Percentiles rank a stretch among this genome's conserved stretches.
Evolutionary conservation across 2,113 vertebrate species (phyloP).

Genomic region (Oryzias javanicus): DNA sequence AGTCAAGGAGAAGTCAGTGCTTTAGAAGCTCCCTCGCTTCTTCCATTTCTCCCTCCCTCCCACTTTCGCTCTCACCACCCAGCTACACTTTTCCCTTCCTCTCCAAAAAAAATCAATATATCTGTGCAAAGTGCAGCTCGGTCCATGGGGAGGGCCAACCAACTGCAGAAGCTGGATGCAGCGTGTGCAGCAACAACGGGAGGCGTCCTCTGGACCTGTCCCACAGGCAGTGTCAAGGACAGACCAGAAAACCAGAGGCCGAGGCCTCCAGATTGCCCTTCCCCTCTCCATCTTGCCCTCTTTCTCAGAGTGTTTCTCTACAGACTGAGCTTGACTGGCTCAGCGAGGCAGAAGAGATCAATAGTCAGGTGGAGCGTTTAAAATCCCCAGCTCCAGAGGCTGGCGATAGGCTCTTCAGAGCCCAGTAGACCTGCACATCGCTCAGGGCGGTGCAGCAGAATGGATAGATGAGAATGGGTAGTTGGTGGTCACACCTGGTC

Average conservation of each 20-base stretch:
- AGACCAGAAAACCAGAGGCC: slow-evolving; percentile 65
- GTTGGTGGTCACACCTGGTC: slow-evolving; percentile 45
- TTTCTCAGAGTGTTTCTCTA: slow-evolving; percentile 18
- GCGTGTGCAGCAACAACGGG: slow-evolving; percentile 48
- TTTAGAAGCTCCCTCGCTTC: slow-evolving; percentile 62
- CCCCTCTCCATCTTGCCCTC: slow-evolving; percentile 44
- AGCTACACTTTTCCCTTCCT: slow-evolving; percentile 61
- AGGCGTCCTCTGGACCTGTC: slow-evolving; percentile 67
- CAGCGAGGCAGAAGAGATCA: slow-evolving; percentile 68
- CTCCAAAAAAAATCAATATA: slow-evolving; percentile 79
- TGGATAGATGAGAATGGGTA: slow-evolving; percentile 31
- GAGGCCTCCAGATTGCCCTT: slow-evolving; percentile 45
- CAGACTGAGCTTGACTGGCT: slow-evolving; percentile 38
- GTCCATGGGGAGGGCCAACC: slow-evolving; percentile 62
- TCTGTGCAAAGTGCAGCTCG: slow-evolving; percentile 75
- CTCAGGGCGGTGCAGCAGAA: slow-evolving; percentile 41
- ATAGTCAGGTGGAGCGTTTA: slow-evolving; percentile 82
- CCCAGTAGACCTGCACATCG: slow-evolving; percentile 43
- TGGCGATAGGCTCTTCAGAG: slow-evolving; percentile 68
- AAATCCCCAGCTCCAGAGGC: slow-evolving; percentile 75
- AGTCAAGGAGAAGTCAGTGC: slow-evolving; percentile 77
- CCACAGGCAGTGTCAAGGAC: slow-evolving; percentile 79
- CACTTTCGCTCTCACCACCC: slow-evolving; percentile 40
- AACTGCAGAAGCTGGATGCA: slow-evolving; percentile 46
- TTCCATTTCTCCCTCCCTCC: slow-evolving; percentile 31